Evolutionary conservation across 1,140 invertebrate species (phyloP).

Genomic region (Nebria ingens): DNA sequence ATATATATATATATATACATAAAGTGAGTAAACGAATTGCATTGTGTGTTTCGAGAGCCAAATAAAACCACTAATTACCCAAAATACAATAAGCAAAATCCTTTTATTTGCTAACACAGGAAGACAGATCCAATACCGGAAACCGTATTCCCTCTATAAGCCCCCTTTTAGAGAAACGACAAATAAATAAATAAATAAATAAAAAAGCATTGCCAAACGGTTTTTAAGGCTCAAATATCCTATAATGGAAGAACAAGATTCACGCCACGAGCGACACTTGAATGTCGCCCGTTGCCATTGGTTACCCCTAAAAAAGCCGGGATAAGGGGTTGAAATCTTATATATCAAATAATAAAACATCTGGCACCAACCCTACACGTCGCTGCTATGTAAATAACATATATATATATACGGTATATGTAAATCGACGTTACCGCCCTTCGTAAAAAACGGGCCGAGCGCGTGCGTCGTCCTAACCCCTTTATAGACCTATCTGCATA

Average conservation of each 20-base stretch:
- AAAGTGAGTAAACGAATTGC: too few species aligned
- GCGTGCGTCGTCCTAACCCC: neutral
- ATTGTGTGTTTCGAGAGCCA: too few species aligned
- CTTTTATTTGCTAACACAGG: neutral
- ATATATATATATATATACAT: too few species aligned
- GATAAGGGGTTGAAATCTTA: conserved; percentile 17
- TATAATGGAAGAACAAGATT: neutral
- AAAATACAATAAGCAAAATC: neutral
- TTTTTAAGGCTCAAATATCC: neutral
- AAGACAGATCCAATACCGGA: neutral
- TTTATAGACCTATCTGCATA: neutral
- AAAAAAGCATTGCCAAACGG: neutral
- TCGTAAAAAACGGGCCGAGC: neutral
- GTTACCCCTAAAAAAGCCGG: too few species aligned
- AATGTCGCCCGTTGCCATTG: conserved; percentile 14
- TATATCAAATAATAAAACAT: conserved; percentile 10
- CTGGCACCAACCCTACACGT: too few species aligned
- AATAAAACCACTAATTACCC: neutral
- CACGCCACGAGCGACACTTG: neutral
- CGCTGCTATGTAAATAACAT: neutral
- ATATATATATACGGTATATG: neutral
- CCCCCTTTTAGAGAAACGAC: too few species aligned
- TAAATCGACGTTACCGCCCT: neutral
- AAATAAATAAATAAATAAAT: neutral
- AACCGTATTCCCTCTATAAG: too few species aligned